Evolutionary conservation across 1,140 invertebrate genomes (phyloP), one percentile per base, ranked within the genome.

Genomic region (Heliconius congener): DNA sequence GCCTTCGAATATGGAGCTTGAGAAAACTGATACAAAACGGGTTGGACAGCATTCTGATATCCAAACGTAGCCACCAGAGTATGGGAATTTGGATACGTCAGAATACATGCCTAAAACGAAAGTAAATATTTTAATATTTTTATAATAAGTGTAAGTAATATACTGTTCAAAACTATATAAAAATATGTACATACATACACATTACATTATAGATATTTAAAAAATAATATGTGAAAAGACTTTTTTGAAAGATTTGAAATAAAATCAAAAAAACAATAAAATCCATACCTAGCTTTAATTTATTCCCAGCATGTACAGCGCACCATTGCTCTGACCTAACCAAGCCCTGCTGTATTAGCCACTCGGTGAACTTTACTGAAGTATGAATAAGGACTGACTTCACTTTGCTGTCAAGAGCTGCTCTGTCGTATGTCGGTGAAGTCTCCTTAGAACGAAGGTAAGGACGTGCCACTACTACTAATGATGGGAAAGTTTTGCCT

Each of bases 11-110:
- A 98, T 96, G 0, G 98, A 98, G 30, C 97, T 97, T 81, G 96
- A 96, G 88, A 98, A 98, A 0, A 98, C 97, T 0, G 98, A 98
- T 1, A 98, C 96, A 85, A 97, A 98, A 73, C 96, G 96, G 34
- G 97, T 96, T 0, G 97, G 96, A 88, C 98, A 98, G 89, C 97
- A 98, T 73, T 97, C 96, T 2, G 96, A 97, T 81, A 98, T 97
- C 98, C 98, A 98, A 2, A 98, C 97, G 87, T 98, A 98, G 23
- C 98, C 98, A 18, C 97, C 98, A 1, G 97, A 98, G 89, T 97
- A 97, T 0, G 97, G 97, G 88, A 98, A 98, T 83, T 97, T 98
- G 2, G 96, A 95, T 3, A 96, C 96, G 89, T 98, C 97, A 9
- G 97, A 98, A 87, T 98, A 98, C 96, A 98, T 97, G 50, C 97